Base-by-base conservation (phyloP, 1,140 invertebrate genomes). In the Atopsyche davidsoni region DNA sequence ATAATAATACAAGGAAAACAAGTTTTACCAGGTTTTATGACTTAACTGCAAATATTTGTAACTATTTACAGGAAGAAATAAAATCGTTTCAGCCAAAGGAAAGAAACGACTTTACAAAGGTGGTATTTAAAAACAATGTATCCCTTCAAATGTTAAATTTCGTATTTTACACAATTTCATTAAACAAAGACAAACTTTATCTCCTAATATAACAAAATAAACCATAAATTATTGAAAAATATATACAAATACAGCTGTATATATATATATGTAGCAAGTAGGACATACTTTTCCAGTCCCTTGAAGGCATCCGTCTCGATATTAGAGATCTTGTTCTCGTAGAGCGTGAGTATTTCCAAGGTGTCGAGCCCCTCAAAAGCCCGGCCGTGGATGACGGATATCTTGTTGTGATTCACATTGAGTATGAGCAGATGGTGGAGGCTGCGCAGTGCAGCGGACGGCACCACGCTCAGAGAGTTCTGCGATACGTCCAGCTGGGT, bases 401-500 rank as follows among this genome's bases (percentile, higher is more conserved):
- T 68, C 58, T 86, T 88, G 64, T 95, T 95, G 66, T 91, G 86
- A 66, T 92, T 92, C 69, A 95, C 79, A 65, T 92, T 92, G 11
- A 95, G 73, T 57, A 92, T 90, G 28, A 91, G 78, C 45, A 93
- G 76, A 60, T 85, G 82, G 63, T 87, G 84, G 23, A 93, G 79
- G 61, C 82, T 82, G 59, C 80, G 81, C 48, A 92, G 77, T 1
- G 90, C 87, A 23, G 76, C 69, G 0, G 89, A 87, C n/a, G 89
- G 89, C 25, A 91, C 86, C 10, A 75, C 75, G 44, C 72, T 77
- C 55, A 92, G 68, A 39, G 79, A 81, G 69, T 92, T 92, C 58
- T 88, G 82, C 1, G 86, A 89, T 23, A 91, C 79, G 61, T 91
- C 87, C 58, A 91, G 67, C 60, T 90, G 86, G 1, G 87, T 89